A percentile compares a stretch with the other conserved stretches of the same genome.
These are phyloP conservation scores for Burhinus bistriatus DNA, from an alignment of 2,113 vertebrate species.

Conservation along the genomic window DNA sequence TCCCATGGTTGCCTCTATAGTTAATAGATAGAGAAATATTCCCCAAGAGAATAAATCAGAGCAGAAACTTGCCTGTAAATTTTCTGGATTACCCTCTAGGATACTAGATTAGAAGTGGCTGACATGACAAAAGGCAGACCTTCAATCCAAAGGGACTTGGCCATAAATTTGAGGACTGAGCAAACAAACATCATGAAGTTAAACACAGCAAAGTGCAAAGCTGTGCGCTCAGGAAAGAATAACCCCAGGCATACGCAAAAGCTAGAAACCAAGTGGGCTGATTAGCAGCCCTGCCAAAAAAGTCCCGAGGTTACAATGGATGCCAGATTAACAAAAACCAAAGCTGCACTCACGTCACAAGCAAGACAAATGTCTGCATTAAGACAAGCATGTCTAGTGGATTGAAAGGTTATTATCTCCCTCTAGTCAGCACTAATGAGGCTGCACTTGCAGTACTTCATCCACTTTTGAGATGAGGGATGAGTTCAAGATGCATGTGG, in stretches of 20 bases:
- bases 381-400: not conserved
- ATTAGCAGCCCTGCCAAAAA: not conserved
- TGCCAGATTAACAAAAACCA: not conserved
- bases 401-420: not conserved
- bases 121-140: not conserved
- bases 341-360: not conserved
- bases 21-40: not conserved
- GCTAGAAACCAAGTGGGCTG: not conserved
- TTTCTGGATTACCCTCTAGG: not conserved
- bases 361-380: not conserved
- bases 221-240: not conserved
- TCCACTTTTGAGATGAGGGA: not conserved
- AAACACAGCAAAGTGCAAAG: not conserved
- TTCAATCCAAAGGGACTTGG: not conserved
- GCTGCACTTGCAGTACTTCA: not conserved
- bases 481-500: not conserved
- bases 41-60: not conserved
- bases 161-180: not conserved
- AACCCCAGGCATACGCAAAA: not conserved
- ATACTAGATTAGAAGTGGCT: not conserved
- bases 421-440: not conserved
- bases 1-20: not conserved
- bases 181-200: not conserved
- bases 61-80: not conserved
- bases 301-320: fast-evolving